Base-by-base conservation (phyloP, 2,888 invertebrate species). In the Clitarchus hookeri region DNA sequence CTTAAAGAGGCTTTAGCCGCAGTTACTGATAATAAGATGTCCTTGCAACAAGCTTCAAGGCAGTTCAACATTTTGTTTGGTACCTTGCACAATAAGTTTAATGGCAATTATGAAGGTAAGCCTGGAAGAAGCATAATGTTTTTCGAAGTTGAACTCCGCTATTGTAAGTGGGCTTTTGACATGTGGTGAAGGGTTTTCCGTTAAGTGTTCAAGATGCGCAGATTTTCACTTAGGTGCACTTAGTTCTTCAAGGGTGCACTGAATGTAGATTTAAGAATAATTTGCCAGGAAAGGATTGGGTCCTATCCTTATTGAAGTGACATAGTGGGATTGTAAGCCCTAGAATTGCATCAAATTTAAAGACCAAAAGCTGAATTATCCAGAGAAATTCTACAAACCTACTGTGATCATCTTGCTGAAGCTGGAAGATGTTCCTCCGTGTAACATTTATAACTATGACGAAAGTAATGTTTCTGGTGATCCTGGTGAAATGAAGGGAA, bases 381-480 rank as follows among this genome's bases (percentile, higher is more conserved):
- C 13, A 8, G 26, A 12, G 54, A 84, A 65, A 27, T 65, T 65
- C 65, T 84, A 25, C 16, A 26, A 12, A 25, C 13, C 0, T 84
- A 84, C 27, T 84, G 26, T 13, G 36, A 65, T 12, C 65, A 84
- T 84, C 26, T 84, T 48, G 16, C 4, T 0, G 84, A 48, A 25
- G 65, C 84, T 27, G 54, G 2, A 25, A 23, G 9, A 36, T 26
- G 27, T 84, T n/a, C 26, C 84, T 8, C 77, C 77, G 54, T 26
- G 27, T 65, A 84, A 79, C 11, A 23, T 89, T 9, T 86, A 89
- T 44, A 90, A 90, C 79, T 90, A 90, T 87, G 90, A 90, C 86
- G 89, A 90, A 84, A 89, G 89, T 13, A 89, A 89, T 80, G 79
- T 90, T 13, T 83, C 86, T 23, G 90, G 89, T 86, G 89, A 90